These are phyloP conservation scores for Drosophila setosimentum DNA, from an alignment of 2,888 invertebrate species.

Conservation along the genomic window DNA sequence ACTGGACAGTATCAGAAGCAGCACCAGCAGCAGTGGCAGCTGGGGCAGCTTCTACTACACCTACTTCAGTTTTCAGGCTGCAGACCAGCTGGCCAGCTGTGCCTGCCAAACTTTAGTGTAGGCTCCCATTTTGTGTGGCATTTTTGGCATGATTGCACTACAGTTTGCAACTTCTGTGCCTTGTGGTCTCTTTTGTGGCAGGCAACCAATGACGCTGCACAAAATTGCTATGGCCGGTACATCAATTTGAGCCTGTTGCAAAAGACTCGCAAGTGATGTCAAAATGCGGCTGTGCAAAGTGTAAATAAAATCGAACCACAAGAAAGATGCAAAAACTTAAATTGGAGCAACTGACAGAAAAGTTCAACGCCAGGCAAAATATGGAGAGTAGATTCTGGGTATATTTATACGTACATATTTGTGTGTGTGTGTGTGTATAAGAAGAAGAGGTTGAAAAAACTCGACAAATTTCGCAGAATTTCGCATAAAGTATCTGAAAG, in stretches of 20 bases:
- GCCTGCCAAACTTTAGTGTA: conserved; percentile 61
- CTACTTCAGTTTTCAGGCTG: neutral
- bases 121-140: conserved; percentile 64
- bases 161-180: conserved; percentile 62
- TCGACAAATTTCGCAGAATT: conserved; percentile 17
- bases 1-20: neutral
- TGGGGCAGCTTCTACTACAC: neutral
- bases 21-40: neutral
- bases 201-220: conserved; percentile 64
- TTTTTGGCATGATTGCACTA: conserved; percentile 61
- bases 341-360: conserved; percentile 25
- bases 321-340: conserved; percentile 47
- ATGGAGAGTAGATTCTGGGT: neutral
- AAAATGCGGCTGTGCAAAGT: conserved; percentile 45
- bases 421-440: neutral
- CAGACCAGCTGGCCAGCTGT: conserved; percentile 27
- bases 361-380: conserved; percentile 8
- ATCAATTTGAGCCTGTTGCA: conserved; percentile 31
- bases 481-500: conserved; percentile 30
- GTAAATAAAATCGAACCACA: conserved; percentile 56
- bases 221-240: conserved; percentile 38
- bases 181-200: conserved; percentile 53
- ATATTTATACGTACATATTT: neutral
- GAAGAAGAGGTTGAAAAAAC: neutral
- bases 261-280: conserved; percentile 37